These are phyloP conservation scores for Drosophila merina DNA, from an alignment of 2,888 invertebrate genomes.

Conservation along the genomic window DNA sequence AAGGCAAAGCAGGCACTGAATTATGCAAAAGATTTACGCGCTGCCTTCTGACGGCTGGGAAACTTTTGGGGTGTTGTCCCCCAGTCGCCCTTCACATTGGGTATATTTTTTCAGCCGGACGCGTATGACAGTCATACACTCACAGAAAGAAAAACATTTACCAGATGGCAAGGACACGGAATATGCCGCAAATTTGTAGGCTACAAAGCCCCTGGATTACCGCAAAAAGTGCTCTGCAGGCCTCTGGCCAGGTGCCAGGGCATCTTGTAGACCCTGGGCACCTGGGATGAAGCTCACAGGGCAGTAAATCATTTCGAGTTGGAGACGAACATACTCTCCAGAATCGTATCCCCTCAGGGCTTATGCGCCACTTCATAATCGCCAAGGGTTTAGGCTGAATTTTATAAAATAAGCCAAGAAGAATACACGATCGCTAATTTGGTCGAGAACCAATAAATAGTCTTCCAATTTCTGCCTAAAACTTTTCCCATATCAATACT, in stretches of 20 bases:
- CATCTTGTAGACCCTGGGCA: conserved; percentile 45
- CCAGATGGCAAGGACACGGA: conserved; percentile 19
- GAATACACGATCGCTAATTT: not conserved
- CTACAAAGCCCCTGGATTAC: conserved; percentile 71
- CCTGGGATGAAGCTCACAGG: conserved; percentile 29
- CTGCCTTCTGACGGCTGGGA: conserved; percentile 45
- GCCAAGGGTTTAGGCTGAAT: not conserved
- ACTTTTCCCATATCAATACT: conserved; percentile 67
- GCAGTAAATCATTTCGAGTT: conserved; percentile 64
- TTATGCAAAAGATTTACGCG: conserved; percentile 81
- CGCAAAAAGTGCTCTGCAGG: conserved; percentile 68
- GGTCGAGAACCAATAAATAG: conserved; percentile 15
- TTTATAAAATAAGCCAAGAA: not conserved
- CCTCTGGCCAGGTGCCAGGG: conserved; percentile 53
- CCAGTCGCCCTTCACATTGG: conserved; percentile 45
- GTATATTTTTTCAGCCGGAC: conserved; percentile 61
- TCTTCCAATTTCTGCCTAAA: conserved; percentile 3
- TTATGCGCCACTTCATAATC: conserved; percentile 2
- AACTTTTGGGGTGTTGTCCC: conserved; percentile 65
- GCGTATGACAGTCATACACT: conserved; percentile 73
- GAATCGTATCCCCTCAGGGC: not conserved
- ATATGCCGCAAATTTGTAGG: conserved; percentile 58
- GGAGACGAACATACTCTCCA: not conserved
- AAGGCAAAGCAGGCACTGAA: conserved; percentile 71
- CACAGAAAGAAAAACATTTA: conserved; percentile 15